Evolutionary conservation across 2,888 invertebrate genomes (phyloP).

Genomic region (Drosophila picticornis): DNA sequence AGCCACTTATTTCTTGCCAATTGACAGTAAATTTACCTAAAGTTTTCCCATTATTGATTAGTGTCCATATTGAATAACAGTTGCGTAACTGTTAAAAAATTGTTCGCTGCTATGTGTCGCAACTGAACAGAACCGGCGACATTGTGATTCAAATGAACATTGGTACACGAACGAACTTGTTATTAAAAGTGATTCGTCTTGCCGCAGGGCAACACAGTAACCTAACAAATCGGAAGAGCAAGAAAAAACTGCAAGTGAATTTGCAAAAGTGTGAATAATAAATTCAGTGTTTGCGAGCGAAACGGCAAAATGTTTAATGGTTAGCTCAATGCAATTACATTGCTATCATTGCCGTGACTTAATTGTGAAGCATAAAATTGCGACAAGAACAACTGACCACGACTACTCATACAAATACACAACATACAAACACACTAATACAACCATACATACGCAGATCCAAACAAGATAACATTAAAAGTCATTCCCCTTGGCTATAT

Average conservation of each 20-base stretch:
- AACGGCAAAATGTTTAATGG: slow-evolving; percentile 50
- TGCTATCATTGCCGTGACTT: not conserved
- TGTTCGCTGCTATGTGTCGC: slow-evolving; percentile 15
- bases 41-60: too few species aligned
- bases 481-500: slow-evolving; percentile 21
- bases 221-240: not conserved
- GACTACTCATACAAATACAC: not conserved
- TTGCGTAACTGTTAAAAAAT: not conserved
- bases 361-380: slow-evolving; percentile 13
- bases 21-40: not conserved
- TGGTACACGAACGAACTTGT: slow-evolving; percentile 35
- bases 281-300: slow-evolving; percentile 21
- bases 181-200: slow-evolving; percentile 33
- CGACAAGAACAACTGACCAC: slow-evolving; percentile 16
- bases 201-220: slow-evolving; percentile 7
- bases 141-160: slow-evolving; percentile 13
- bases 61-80: too few species aligned
- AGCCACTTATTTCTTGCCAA: not conserved
- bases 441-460: slow-evolving; percentile 3
- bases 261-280: slow-evolving; percentile 23
- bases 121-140: slow-evolving; percentile 2
- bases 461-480: slow-evolving; percentile 30
- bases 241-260: slow-evolving; percentile 13
- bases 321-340: slow-evolving; percentile 14
- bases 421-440: not conserved